Evolutionary conservation across 1,140 invertebrate genomes (phyloP), one percentile per base, ranked within the genome.

Genomic region (Trichonephila inaurata): DNA sequence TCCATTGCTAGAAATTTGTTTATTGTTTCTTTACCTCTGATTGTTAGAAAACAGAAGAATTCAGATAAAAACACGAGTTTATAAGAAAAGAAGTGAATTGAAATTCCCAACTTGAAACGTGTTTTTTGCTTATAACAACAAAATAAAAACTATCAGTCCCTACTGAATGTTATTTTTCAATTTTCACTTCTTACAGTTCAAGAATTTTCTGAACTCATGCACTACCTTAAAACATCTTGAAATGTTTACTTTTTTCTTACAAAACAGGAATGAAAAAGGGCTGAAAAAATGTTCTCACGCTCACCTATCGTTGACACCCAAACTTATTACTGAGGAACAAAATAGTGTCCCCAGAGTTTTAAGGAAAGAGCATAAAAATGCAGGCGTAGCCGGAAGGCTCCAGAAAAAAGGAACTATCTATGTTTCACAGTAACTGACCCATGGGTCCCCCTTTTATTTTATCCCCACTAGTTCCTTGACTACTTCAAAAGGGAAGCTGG

Each of bases 341-440:
- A 82, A 91, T 91, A 21, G 72, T 81, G 89, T 91, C 89, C 89
- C 89, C 6, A 40, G 72, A 40, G 89, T 33, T 91, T 91, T 81
- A 51, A 40, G 72, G 28, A 89, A 89, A 82, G 82, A 91, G 40
- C 40, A 88, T 89, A 89, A 60, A 60, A 91, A 81, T 40, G 60
- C 28, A 6, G 33, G 81, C 58, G 72, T 66, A 58, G 61, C 90
- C 81, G 62, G 44, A 66, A 58, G 81, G 81, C 69, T 81, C 28
- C 28, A 12, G 28, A 61, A 77, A 85, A 92, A 91, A 58, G 72
- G 89, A 91, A 92, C 61, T 92, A 85, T 92, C 90, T 85, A 92
- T 92, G 90, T 92, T 92, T 92, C 62, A 92, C 90, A 92, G 90
- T 92, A 92, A 92, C 90, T 92, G 90, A 85, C 81, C 90, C 90